A percentile compares a stretch with the other conserved stretches of the same genome.
Conservation (phyloP, 1,140 invertebrate species). For the Drosophila ercepeae region DNA sequence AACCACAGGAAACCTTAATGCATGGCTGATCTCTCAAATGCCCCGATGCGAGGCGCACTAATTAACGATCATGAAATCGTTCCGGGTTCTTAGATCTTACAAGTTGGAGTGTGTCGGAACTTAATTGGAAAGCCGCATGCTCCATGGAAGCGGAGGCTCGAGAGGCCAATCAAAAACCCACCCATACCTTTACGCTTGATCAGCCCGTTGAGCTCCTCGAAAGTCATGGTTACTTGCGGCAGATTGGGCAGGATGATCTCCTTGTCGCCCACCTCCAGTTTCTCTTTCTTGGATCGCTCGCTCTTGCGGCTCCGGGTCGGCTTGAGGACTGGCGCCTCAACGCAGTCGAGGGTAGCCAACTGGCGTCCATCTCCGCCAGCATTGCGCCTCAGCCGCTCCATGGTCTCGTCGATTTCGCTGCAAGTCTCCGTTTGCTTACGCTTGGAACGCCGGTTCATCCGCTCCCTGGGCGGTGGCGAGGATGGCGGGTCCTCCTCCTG, state of each 20-base stretch:
- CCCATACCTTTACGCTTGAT: slow-evolving; percentile 62
- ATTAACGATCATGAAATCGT: slow-evolving; percentile 50
- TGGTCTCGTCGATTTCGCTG: slow-evolving; percentile 35
- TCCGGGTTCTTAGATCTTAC: slow-evolving; percentile 42
- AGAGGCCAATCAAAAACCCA: neutral
- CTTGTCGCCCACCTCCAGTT: slow-evolving; percentile 19
- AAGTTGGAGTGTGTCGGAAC: slow-evolving; percentile 16
- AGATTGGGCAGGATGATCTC: slow-evolving; percentile 11
- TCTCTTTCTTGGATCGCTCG: neutral
- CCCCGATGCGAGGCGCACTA: slow-evolving; percentile 36
- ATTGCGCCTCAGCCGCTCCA: slow-evolving; percentile 25
- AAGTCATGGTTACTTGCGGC: slow-evolving; percentile 48
- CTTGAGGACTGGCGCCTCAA: slow-evolving; percentile 36
- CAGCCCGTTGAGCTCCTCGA: slow-evolving; percentile 62
- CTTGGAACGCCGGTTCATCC: neutral
- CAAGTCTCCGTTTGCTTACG: slow-evolving; percentile 30
- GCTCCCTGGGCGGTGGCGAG: slow-evolving; percentile 1
- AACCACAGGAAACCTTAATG: slow-evolving; percentile 37
- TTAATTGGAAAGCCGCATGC: slow-evolving; percentile 53
- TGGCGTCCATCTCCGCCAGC: slow-evolving; percentile 16
- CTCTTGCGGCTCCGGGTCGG: slow-evolving; percentile 15
- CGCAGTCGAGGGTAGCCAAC: slow-evolving; percentile 53
- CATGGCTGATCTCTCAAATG: slow-evolving; percentile 45
- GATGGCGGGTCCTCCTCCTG: slow-evolving; percentile 12
- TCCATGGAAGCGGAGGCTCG: slow-evolving; percentile 7